A percentile compares a stretch with the other conserved stretches of the same genome.
These are phyloP conservation scores for Thymallus thymallus DNA, from an alignment of 2,113 vertebrate species.

Conservation along the genomic window DNA sequence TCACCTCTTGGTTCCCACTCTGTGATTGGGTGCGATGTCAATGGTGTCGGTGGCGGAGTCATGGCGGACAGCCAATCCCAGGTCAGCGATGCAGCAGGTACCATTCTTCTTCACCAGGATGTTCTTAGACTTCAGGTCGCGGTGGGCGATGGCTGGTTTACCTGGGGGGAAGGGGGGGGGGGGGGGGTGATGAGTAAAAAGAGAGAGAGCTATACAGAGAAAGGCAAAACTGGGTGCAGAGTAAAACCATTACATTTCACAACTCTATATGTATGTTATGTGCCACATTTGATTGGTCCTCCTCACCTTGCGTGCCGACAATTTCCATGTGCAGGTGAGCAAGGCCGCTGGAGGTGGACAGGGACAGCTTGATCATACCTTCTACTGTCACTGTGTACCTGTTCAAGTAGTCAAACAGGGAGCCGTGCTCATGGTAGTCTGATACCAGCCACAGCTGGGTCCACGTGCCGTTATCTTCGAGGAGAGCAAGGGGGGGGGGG, in stretches of 20 bases:
- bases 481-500: neutral
- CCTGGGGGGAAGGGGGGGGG: constrained; percentile 68
- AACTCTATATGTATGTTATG: neutral
- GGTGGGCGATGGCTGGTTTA: constrained; percentile 95
- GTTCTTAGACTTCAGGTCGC: constrained; percentile 98
- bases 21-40: constrained; percentile 97
- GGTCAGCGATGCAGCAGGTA: constrained; percentile 95
- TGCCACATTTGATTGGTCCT: neutral
- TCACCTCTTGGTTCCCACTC: constrained; percentile 98
- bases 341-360: constrained; percentile 96
- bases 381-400: constrained; percentile 97
- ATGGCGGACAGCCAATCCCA: constrained; percentile 92
- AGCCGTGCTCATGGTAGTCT: constrained; percentile 97
- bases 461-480: constrained; percentile 94
- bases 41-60: constrained; percentile 98
- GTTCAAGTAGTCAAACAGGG: constrained; percentile 97
- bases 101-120: constrained; percentile 99
- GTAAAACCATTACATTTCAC: too few relatives aligned
- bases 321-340: constrained; percentile 99
- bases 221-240: too few relatives aligned
- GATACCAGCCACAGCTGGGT: constrained; percentile 98
- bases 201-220: neutral
- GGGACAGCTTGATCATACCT: constrained; percentile 96
- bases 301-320: constrained; percentile 94
- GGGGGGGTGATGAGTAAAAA: too few relatives aligned